Evolutionary conservation across 2,797 vertebrate species (phyloP).

Genomic region (Heteromormyrus szaboi): DNA sequence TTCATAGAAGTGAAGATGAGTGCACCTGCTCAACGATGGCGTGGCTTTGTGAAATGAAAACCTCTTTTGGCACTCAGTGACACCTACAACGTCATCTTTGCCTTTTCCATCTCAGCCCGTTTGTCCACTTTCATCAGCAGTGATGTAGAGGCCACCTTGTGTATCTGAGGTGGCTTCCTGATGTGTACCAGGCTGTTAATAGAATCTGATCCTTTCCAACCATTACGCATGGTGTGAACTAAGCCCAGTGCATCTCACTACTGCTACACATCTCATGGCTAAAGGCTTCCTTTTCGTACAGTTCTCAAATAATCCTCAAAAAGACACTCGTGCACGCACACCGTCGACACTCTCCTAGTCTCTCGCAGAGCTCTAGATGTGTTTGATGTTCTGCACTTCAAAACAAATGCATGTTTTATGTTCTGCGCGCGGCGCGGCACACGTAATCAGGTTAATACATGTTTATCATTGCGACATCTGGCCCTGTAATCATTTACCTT

Average conservation of each 20-base stretch:
- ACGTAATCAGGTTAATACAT: constrained; percentile 24
- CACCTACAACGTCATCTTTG: background rate
- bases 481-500: constrained; percentile 29
- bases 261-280: background rate
- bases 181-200: background rate
- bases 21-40: background rate
- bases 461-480: constrained; percentile 30
- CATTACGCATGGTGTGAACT: constrained; percentile 2
- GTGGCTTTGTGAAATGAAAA: background rate
- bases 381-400: constrained; percentile 19
- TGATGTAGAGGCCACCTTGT: background rate
- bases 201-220: background rate
- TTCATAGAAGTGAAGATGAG: background rate
- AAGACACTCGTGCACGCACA: background rate
- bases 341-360: background rate
- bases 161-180: background rate
- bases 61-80: background rate
- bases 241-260: background rate
- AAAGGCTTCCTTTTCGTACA: background rate
- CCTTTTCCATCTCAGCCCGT: background rate
- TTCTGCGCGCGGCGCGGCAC: background rate
- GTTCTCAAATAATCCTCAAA: background rate
- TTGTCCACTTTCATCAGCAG: background rate
- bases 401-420: constrained; percentile 24
- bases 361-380: background rate